These are phyloP conservation scores for Tupaia chinensis DNA, from an alignment of 2,113 vertebrate species.

Conservation along the genomic window DNA sequence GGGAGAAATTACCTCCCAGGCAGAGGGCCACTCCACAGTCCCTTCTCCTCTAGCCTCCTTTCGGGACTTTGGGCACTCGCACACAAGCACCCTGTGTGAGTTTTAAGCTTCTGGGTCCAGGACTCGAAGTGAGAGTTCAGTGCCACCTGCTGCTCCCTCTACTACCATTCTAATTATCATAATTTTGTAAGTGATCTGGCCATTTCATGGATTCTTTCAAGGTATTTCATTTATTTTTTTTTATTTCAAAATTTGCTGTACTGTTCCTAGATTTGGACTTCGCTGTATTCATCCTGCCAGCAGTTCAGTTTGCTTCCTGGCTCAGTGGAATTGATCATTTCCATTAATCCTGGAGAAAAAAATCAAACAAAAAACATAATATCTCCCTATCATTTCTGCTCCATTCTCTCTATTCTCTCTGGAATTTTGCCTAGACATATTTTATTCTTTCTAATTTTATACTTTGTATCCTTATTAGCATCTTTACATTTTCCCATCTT, in stretches of 20 bases:
- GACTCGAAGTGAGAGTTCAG: too few species aligned
- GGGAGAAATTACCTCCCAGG: too few species aligned
- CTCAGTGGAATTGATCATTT: neutral
- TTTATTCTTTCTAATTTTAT: conserved; percentile 31
- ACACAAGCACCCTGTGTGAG: too few species aligned
- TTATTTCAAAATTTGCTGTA: neutral
- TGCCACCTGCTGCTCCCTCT: neutral
- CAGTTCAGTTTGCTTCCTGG: neutral
- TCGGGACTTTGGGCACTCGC: too few species aligned
- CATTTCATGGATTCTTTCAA: conserved; percentile 10
- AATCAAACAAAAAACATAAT: neutral
- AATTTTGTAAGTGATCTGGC: neutral
- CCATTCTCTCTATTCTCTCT: neutral
- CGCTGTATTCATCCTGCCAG: neutral
- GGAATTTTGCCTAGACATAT: neutral
- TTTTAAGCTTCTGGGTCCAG: too few species aligned
- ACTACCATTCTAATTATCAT: neutral
- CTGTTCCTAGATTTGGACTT: neutral
- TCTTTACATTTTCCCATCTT: conserved; percentile 3
- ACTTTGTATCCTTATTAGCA: neutral
- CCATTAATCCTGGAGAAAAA: neutral
- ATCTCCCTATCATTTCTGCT: neutral
- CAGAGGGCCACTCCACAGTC: too few species aligned
- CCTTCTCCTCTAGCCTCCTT: too few species aligned
- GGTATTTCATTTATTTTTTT: conserved; percentile 29